Evolutionary conservation across 2,113 vertebrate species (phyloP).

Genomic region (Trichechus manatus): DNA sequence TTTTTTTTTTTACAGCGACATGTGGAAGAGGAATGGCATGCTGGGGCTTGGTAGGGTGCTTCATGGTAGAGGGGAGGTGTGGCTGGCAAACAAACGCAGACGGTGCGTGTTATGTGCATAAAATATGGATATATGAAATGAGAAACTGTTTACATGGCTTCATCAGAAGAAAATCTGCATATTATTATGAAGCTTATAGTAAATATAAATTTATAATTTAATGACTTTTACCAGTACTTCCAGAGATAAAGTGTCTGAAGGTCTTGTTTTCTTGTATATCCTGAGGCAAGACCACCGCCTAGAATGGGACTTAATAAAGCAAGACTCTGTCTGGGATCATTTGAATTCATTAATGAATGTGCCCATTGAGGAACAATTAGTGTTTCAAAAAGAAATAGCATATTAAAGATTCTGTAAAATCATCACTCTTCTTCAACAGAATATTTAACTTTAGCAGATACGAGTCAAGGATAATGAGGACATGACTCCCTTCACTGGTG

Average conservation of each 20-base stretch:
- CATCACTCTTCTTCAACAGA: neutral
- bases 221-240: neutral
- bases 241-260: neutral
- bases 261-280: neutral
- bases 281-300: neutral
- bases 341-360: slow-evolving; percentile 59
- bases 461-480: slow-evolving; percentile 66
- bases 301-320: slow-evolving; percentile 24
- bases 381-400: slow-evolving; percentile 49
- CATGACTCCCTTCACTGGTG: slow-evolving; percentile 50
- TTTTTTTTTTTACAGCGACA: too few species aligned
- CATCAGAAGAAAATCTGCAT: neutral
- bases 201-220: slow-evolving; percentile 23
- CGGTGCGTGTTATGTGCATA: too few species aligned
- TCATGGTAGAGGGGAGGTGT: too few species aligned
- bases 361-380: slow-evolving; percentile 50
- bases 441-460: slow-evolving; percentile 57
- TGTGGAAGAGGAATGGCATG: too few species aligned
- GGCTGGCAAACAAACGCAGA: too few species aligned
- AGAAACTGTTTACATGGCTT: neutral
- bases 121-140: neutral
- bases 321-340: neutral
- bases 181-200: neutral
- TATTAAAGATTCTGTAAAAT: neutral
- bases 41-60: too few species aligned